Evolutionary conservation across 2,888 invertebrate genomes (phyloP), one percentile per base, ranked within the genome.

Genomic region (Drosophila monieri): DNA sequence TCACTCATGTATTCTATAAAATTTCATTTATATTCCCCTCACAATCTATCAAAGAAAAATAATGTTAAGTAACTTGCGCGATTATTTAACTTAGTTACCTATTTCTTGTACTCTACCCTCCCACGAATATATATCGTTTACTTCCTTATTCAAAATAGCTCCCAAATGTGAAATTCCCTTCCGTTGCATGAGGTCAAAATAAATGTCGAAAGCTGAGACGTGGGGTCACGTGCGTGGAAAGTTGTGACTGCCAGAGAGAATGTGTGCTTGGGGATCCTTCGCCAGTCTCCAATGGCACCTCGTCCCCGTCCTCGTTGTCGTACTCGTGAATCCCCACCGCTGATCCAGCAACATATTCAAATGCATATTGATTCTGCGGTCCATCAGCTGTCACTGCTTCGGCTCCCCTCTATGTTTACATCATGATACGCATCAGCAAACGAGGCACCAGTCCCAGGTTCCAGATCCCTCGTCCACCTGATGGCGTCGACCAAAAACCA

Each of bases 361-460:
- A 88, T 88, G 87, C 72, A 84, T 88, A 88, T 88, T 88, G 81
- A 88, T 81, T 84, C 85, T 77, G 85, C 66, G 80, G 84, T 79
- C 85, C 76, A 68, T 70, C 71, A 74, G 71, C 68, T 73, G 54
- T 43, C 53, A 39, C 49, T 54, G 64, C 14, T 39, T 35, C 18
- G 18, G 6, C 5, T 14, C 27, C 47, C 53, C 25, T 52, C 32
- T 52, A 47, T 78, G 80, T 68, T 80, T 74, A 84, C 81, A 76
- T 78, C 88, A 85, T 71, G 88, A 88, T 78, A 78, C 78, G 80
- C 87, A 88, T 84, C 88, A 61, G 57, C 64, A 83, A 74, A 71
- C 75, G 77, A 77, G 73, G 66, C 57, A 54, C 48, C 62, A 66
- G 41, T 57, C 46, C 51, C 61, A 37, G 9, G 27, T 9, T 9